These are phyloP conservation scores for Chiloscyllium punctatum DNA, from an alignment of 2,797 vertebrate species.

Conservation along the genomic window DNA sequence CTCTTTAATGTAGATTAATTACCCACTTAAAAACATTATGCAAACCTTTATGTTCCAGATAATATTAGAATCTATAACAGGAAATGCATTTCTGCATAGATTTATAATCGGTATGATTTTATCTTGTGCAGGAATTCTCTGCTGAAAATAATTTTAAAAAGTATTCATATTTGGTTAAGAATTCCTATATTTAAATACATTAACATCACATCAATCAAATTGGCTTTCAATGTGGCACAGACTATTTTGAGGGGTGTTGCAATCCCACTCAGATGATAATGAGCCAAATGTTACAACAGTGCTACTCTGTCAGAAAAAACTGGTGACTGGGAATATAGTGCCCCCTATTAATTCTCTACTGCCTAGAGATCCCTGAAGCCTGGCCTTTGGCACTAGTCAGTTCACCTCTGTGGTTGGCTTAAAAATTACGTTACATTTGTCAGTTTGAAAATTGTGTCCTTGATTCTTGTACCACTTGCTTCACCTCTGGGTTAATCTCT, in stretches of 20 bases:
- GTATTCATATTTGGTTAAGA: not conserved
- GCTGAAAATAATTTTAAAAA: not conserved
- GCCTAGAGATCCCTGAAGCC: not conserved
- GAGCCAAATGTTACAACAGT: not conserved
- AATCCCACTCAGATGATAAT: not conserved
- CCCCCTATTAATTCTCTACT: not conserved
- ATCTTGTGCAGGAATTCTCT: too few relatives aligned
- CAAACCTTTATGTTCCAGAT: not conserved
- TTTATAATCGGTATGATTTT: not conserved
- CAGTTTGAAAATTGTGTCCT: not conserved
- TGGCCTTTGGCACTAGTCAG: not conserved
- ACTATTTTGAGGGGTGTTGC: not conserved
- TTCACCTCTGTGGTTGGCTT: not conserved
- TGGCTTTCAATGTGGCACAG: not conserved
- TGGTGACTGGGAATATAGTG: not conserved
- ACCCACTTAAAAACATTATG: not conserved
- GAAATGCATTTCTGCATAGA: not conserved
- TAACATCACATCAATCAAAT: not conserved
- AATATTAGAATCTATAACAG: constrained; percentile 30
- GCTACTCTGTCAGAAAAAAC: not conserved
- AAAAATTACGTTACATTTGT: not conserved
- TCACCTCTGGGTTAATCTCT: not conserved
- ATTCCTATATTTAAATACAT: not conserved
- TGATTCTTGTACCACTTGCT: not conserved
- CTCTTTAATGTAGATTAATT: constrained; percentile 8